These are phyloP conservation scores for Fulmarus glacialis DNA, from an alignment of 2,113 vertebrate species.

Conservation along the genomic window DNA sequence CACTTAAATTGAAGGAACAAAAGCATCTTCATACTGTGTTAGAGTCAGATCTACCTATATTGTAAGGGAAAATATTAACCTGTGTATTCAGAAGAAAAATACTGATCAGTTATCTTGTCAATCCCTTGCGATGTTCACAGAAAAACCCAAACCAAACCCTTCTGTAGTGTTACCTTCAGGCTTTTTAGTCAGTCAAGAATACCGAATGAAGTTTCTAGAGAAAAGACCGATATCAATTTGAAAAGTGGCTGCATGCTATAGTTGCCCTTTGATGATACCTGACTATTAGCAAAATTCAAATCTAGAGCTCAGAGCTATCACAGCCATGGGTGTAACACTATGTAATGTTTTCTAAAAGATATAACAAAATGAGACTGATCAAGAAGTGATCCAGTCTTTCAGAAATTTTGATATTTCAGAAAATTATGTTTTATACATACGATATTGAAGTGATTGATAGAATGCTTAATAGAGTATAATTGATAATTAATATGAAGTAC, in stretches of 20 bases:
- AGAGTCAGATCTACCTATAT: background rate
- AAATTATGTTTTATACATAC: background rate
- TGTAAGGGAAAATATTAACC: background rate
- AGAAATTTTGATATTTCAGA: background rate
- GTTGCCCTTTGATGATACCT: background rate
- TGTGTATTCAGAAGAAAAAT: background rate
- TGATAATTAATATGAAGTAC: background rate
- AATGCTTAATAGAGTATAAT: background rate
- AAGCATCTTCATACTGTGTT: background rate
- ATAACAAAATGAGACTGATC: background rate
- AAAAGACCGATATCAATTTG: background rate
- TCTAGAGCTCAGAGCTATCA: background rate
- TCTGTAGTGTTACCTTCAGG: background rate
- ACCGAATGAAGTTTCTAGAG: background rate
- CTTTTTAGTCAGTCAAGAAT: background rate
- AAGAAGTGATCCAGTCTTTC: background rate
- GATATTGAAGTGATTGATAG: background rate
- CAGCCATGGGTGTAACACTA: background rate
- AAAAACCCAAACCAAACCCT: accelerated
- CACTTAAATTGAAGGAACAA: background rate
- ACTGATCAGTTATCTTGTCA: background rate
- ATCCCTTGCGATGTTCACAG: background rate
- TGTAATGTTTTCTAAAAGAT: background rate
- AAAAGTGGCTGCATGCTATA: background rate
- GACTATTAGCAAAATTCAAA: background rate